Evolutionary conservation across 2,113 vertebrate species (phyloP), one percentile per base, ranked within the genome.

Genomic region (Serilophus lunatus): DNA sequence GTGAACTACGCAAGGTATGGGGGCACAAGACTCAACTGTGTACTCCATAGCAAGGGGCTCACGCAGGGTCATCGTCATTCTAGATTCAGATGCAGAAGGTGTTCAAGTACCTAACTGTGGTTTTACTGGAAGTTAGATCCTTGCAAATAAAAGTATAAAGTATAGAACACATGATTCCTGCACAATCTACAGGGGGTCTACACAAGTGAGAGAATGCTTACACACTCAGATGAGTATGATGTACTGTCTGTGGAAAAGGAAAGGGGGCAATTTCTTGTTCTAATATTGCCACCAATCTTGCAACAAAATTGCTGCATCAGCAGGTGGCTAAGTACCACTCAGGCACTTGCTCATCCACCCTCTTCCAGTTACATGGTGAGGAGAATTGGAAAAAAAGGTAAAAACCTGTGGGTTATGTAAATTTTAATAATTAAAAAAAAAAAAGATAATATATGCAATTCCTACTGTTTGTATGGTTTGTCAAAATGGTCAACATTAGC

Each of bases 401-500:
- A 57, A n/a, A 35, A 45, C 56, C 20, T 13, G 13, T 57, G 56
- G 12, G 33, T 22, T 57, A n/a, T 35, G 33, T 13, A 35, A n/a
- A 57, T 7, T 14, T 57, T 35, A 35, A 57, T 35, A 35, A n/a
- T 35, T 33, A 18, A 57, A 57, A 57, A 54, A 54, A 17, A 28
- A n/a, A n/a, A n/a, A n/a, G n/a, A n/a, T n/a, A n/a, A n/a, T n/a
- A n/a, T n/a, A n/a, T n/a, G n/a, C n/a, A n/a, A n/a, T n/a, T n/a
- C n/a, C n/a, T n/a, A n/a, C 20, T 47, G 45, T 20, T 47, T 47
- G 8, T 47, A 47, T 47, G 26, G 12, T 24, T 61, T 60, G 47
- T 33, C 29, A 80, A 71, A 93, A 7, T 0, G 0, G 24, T 35
- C 23, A 44, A 26, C 7, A 17, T 6, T 8, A 9, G 29, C 28